Evolutionary conservation across 53 echinoderm and acorn worm species (phyloP).

Genomic region (Astropecten irregularis): DNA sequence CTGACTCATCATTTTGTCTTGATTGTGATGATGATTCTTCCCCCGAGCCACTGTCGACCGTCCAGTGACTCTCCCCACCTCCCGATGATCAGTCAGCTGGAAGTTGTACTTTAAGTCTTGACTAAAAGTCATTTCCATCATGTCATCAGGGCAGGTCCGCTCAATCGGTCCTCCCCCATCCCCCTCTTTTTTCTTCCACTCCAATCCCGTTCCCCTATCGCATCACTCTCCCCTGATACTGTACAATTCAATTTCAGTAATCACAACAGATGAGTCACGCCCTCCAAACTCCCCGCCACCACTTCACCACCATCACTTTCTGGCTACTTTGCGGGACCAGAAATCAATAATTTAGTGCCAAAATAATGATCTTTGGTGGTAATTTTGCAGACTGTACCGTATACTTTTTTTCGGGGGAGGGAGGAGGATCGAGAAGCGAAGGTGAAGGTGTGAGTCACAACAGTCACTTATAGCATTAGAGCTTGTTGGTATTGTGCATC

Average conservation of each 20-base stretch:
- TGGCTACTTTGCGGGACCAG: background rate
- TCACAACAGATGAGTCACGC: constrained; percentile 57
- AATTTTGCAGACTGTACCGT: constrained; percentile 25
- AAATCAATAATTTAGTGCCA: constrained; percentile 48
- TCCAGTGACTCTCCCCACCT: constrained; percentile 3
- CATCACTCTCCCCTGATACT: constrained; percentile 25
- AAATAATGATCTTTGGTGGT: constrained; percentile 57
- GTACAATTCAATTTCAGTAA: constrained; percentile 43
- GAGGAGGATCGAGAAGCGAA: no score
- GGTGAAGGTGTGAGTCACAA: constrained; percentile 23
- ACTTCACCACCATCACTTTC: background rate
- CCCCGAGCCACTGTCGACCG: no score
- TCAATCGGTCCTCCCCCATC: constrained; percentile 5
- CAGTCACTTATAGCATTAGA: constrained; percentile 4
- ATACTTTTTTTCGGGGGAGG: constrained; percentile 5
- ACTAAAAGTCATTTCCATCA: constrained; percentile 9
- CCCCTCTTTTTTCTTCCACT: background rate
- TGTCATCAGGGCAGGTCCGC: background rate
- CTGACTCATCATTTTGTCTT: constrained; percentile 33
- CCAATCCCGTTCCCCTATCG: background rate
- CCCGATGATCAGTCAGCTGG: constrained; percentile 3
- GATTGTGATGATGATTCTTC: no score
- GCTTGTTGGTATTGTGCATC: constrained; percentile 12
- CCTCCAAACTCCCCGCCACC: background rate
- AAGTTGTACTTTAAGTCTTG: constrained; percentile 6